phyloP scores from a whole-genome alignment of 2,888 invertebrate species.

The Tortrix viridana region DNA sequence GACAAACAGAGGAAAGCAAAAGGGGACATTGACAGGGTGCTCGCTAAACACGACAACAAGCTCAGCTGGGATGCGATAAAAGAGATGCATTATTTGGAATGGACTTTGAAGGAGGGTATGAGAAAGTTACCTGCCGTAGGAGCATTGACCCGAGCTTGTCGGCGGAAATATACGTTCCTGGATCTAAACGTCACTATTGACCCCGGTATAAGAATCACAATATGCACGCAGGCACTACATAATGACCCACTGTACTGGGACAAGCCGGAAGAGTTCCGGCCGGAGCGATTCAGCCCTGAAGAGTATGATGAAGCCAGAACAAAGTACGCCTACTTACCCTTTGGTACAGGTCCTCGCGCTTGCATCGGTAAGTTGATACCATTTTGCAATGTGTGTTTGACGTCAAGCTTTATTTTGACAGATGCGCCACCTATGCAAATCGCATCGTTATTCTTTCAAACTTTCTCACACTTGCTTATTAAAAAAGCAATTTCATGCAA shows the following conservation, averaged over 20 bases:
- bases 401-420: too few species aligned
- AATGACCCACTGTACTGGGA: constrained; percentile 34
- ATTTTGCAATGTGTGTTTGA: too few species aligned
- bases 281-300: constrained; percentile 29
- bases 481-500: neutral
- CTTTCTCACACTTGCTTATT: too few species aligned
- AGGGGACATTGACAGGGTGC: constrained; percentile 43
- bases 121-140: constrained; percentile 25
- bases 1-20: constrained; percentile 45
- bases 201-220: constrained; percentile 21
- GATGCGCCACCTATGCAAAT: too few species aligned
- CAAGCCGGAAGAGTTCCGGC: constrained; percentile 29
- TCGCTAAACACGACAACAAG: constrained; percentile 17
- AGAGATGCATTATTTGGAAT: constrained; percentile 33
- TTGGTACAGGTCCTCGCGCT: constrained; percentile 37
- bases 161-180: constrained; percentile 29
- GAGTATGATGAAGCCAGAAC: constrained; percentile 10
- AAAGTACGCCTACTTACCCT: constrained; percentile 32
- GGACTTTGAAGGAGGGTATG: constrained; percentile 28
- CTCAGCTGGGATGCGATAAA: constrained; percentile 26
- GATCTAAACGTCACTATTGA: constrained; percentile 27
- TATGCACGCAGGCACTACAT: constrained; percentile 32
- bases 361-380: constrained; percentile 30
- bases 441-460: neutral
- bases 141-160: constrained; percentile 21